Base-by-base conservation (phyloP, 2,113 vertebrate species). In the Hassar affinis region DNA sequence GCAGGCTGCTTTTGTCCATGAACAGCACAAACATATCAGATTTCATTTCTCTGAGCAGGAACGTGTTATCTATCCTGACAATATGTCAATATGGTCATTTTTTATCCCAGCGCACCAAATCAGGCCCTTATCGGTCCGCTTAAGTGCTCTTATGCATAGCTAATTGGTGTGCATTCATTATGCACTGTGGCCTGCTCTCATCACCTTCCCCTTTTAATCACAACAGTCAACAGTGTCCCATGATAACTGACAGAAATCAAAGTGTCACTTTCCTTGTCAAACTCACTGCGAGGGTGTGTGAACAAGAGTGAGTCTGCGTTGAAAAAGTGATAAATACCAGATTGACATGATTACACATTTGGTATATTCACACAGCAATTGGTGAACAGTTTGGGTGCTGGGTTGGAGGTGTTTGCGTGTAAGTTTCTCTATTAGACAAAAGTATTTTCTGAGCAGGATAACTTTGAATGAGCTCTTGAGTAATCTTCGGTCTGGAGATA, bases 11-110 rank as follows among this genome's bases (percentile, higher is more conserved):
- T 54, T 59, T 38, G 27, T 20, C 45, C 9, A 9, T 33, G 52
- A 81, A 84, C 62, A 74, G 38, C 6, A 47, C 33, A 69, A 49
- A 77, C 59, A 4, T 83, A 89, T 88, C 85, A 82, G 85, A 85
- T 89, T 85, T 88, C 54, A 88, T 86, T 86, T 80, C 59, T 85
- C 84, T 47, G n/a, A 45, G n/a, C 33, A 59, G 59, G 47, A 74
- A 30, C 3, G 38, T 3, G n/a, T 68, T 87, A 85, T 88, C 79
- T 86, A 2, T 38, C 72, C 49, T 38, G 57, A 71, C 72, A 35
- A 0, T 10, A 77, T 82, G 72, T 85, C 56, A 62, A n/a, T 38
- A 59, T 27, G 59, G 62, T 66, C 64, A 49, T 79, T 75, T 80
- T 76, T 61, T 49, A 82, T 71, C 75, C 57, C 77, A 51, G 8